Evolutionary conservation across 2,113 vertebrate species (phyloP), one percentile per base, ranked within the genome.

Genomic region (Dromiciops gliroides): DNA sequence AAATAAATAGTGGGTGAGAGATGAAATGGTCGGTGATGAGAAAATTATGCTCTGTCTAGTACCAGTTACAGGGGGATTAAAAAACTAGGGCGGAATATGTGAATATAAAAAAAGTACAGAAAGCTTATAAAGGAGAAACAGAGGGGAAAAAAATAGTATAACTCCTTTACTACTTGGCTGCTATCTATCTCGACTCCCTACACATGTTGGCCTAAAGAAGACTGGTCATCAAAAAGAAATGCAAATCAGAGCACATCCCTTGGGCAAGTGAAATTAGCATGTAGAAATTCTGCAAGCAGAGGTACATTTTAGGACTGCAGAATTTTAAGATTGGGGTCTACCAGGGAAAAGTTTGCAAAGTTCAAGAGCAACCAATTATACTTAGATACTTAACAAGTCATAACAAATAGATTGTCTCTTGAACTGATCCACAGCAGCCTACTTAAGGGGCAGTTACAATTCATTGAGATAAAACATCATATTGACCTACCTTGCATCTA

Each of bases 221-320:
- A 53, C 50, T 6, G 90, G 48, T 91, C 93, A 92, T 92, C 95
- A 91, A 94, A 94, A 93, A 67, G 67, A 23, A 94, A 56, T 94
- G 91, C 48, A 96, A 97, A 96, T 95, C 75, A 94, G 94, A 48
- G 51, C 93, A 50, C 90, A 91, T 95, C 67, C 91, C 88, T n/a
- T 89, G 93, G 92, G 96, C 51, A 96, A 48, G 67, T 90, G 91
- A 96, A 96, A 94, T 95, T 95, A 95, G 90, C 93, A 91, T 91
- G 91, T 47, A 92, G 56, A 93, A 89, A 94, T 90, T 60, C 50
- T 92, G 50, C 60, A 94, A 26, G 50, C 47, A 92, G 52, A 95
- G 44, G 10, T 53, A 92, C 83, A 95, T 83, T 93, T 92, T 89
- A 96, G 44, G 50, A 51, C 47, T 90, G 49, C 47, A 92, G 24